Percentiles rank a stretch among this genome's conserved stretches.
These are phyloP conservation scores for Lydus trimaculatus DNA, from an alignment of 2,888 invertebrate species.

Conservation along the genomic window DNA sequence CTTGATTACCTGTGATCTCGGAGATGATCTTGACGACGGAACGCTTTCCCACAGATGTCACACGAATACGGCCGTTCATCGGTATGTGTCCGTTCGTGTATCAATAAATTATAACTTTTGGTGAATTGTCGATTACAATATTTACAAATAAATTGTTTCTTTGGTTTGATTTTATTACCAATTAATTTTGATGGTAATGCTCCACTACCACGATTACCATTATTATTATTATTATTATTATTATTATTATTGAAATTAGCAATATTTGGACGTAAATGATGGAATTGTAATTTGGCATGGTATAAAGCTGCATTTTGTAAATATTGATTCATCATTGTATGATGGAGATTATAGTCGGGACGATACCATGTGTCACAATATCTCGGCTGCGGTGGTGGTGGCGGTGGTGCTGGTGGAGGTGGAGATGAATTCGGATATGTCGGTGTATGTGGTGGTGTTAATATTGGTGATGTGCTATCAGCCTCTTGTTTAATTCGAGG, in stretches of 20 bases:
- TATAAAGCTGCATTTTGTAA: constrained; percentile 75
- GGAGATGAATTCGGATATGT: constrained; percentile 63
- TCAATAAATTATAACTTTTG: constrained; percentile 95
- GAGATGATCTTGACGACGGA: constrained; percentile 94
- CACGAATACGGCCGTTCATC: constrained; percentile 98
- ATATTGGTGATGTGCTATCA: constrained; percentile 62
- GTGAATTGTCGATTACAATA: constrained; percentile 98
- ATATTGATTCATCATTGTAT: constrained; percentile 77
- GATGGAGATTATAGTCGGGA: constrained; percentile 51
- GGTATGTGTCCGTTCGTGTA: constrained; percentile 97
- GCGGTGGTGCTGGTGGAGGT: constrained; percentile 31
- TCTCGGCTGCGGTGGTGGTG: constrained; percentile 22
- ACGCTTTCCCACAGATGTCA: constrained; percentile 97
- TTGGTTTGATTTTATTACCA: constrained; percentile 68
- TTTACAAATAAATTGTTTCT: constrained; percentile 95
- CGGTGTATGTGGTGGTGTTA: constrained; percentile 79
- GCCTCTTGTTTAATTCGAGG: constrained; percentile 57
- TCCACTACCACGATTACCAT: constrained; percentile 54
- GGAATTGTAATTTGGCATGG: constrained; percentile 59
- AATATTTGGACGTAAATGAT: constrained; percentile 50
- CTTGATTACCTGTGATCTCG: constrained; percentile 84
- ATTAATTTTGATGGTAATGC: constrained; percentile 63
- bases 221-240: no score
- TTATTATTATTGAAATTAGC: neutral
- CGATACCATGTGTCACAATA: constrained; percentile 55